These are phyloP conservation scores for Xiphorhynchus erythropygius DNA, from an alignment of 2,797 vertebrate species.

Conservation along the genomic window DNA sequence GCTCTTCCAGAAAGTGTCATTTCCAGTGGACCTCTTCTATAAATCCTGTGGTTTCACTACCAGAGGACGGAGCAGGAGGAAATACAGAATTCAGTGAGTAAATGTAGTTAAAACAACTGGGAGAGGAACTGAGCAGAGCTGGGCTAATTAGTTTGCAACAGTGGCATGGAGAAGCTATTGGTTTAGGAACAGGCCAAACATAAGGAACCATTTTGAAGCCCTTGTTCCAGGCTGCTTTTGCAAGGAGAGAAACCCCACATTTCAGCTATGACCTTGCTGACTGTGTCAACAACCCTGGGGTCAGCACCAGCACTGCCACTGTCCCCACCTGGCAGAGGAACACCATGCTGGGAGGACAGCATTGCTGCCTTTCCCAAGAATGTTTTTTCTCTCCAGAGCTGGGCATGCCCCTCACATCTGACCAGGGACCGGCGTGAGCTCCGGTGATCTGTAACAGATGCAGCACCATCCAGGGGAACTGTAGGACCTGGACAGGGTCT, in stretches of 20 bases:
- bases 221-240: not conserved
- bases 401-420: accelerated
- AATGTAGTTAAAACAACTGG: not conserved
- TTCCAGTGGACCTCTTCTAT: not conserved
- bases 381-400: not conserved
- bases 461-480: not conserved
- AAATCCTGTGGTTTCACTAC: not conserved
- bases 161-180: not conserved
- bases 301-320: not conserved
- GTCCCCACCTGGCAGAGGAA: not conserved
- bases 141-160: not conserved
- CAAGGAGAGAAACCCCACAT: not conserved
- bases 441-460: accelerated
- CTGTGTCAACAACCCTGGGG: not conserved
- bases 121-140: not conserved
- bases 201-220: accelerated
- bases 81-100: not conserved
- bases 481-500: not conserved
- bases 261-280: not conserved
- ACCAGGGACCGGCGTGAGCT: accelerated
- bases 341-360: accelerated
- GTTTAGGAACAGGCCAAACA: not conserved
- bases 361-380: not conserved
- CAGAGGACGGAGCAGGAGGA: not conserved
- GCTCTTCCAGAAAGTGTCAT: not conserved